A percentile compares a stretch with the other conserved stretches of the same genome.
Evolutionary conservation across 2,797 vertebrate genomes (phyloP).

Genomic region (Muscicapa striata): DNA sequence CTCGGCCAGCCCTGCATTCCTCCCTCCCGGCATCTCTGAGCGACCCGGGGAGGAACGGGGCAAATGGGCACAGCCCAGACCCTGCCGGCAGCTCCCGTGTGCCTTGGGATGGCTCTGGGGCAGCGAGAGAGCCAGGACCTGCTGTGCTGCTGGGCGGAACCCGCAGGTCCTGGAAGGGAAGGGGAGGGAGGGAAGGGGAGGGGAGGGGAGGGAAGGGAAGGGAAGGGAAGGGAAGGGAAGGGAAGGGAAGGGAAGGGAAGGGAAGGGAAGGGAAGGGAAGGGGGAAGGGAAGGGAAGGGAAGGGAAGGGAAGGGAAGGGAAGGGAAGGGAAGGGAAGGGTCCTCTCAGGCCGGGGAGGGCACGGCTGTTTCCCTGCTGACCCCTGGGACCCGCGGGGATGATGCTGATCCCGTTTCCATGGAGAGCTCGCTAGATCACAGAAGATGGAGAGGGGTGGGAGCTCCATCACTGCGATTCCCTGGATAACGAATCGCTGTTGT

Average conservation of each 20-base stretch:
- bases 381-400: not conserved
- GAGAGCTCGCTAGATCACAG: not conserved
- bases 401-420: not conserved
- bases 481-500: not conserved
- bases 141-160: not conserved
- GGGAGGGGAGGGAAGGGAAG: no score
- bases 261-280: no score
- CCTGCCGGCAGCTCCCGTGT: not conserved
- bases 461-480: fast-evolving
- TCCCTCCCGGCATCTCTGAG: not conserved
- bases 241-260: not conserved
- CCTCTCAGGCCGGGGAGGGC: fast-evolving
- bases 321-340: not conserved
- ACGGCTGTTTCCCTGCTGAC: not conserved
- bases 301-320: no score
- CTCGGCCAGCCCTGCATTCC: not conserved
- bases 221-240: no score
- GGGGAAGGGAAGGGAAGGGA: no score
- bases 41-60: not conserved
- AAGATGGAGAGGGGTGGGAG: not conserved
- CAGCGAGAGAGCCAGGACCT: not conserved
- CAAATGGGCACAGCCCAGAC: not conserved
- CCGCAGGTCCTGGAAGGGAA: fast-evolving
- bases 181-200: no score
- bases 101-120: not conserved